Evolutionary conservation across 2,113 vertebrate genomes (phyloP).

Genomic region (Cacatua alba): DNA sequence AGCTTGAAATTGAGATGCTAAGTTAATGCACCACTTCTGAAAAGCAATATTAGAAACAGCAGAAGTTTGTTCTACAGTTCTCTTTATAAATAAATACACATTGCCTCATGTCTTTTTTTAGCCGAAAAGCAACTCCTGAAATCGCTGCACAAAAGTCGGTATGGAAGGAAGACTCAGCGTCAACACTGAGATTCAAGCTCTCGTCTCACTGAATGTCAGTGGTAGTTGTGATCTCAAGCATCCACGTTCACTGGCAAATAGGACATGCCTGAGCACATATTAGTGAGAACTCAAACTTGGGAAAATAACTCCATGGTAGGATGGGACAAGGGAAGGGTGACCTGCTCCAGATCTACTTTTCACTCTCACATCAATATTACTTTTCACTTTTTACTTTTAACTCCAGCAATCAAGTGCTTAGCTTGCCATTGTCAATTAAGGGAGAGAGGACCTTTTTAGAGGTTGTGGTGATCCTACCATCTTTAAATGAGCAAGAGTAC

Average conservation of each 20-base stretch:
- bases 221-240: background rate
- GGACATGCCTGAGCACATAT: background rate
- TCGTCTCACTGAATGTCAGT: background rate
- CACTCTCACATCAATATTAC: background rate
- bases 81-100: background rate
- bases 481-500: background rate
- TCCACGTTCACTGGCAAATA: background rate
- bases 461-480: background rate
- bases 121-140: background rate
- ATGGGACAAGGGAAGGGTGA: background rate
- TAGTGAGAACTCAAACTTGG: background rate
- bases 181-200: background rate
- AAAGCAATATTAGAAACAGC: background rate
- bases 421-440: background rate
- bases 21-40: background rate
- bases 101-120: background rate
- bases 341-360: background rate
- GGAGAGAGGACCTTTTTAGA: background rate
- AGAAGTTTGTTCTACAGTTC: background rate
- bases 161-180: background rate
- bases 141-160: background rate
- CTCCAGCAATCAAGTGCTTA: background rate
- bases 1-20: background rate
- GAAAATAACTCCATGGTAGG: background rate
- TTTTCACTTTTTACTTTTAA: background rate